Conservation (phyloP, 2,113 vertebrate species). For the Pluvialis apricaria region DNA sequence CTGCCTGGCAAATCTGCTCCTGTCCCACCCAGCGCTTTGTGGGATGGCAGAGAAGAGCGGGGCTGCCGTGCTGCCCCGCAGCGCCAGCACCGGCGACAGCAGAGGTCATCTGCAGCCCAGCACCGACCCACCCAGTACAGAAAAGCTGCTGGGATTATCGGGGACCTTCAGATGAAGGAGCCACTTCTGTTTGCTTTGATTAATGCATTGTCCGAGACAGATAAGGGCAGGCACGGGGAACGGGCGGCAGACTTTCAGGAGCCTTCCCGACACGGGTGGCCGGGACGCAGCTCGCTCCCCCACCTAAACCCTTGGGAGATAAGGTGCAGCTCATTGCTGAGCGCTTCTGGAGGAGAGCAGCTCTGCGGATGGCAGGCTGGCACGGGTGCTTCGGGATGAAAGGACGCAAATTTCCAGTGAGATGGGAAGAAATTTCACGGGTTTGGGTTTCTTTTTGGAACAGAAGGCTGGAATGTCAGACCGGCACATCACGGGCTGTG, state of each 20-base stretch:
- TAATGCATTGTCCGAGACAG: not conserved
- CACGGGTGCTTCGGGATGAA: not conserved
- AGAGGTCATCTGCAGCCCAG: not conserved
- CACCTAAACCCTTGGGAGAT: not conserved
- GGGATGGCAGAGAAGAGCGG: not conserved
- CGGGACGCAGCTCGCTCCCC: not conserved
- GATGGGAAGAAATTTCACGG: not conserved
- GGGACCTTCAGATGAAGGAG: not conserved
- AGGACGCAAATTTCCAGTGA: not conserved
- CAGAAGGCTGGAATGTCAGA: not conserved
- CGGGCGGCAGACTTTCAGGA: not conserved
- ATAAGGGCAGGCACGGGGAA: not conserved
- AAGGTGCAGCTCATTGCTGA: not conserved
- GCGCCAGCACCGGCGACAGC: not conserved
- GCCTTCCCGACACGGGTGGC: not conserved
- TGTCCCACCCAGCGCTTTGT: not conserved
- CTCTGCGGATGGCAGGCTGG: not conserved
- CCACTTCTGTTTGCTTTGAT: not conserved
- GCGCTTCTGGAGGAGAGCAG: not conserved
- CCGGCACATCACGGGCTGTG: rapidly evolving
- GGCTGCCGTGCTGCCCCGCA: not conserved
- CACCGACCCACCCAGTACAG: not conserved
- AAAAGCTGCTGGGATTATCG: not conserved
- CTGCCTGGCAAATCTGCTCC: not conserved
- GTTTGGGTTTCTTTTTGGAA: not conserved